Evolutionary conservation across 1,140 invertebrate genomes (phyloP), one percentile per base, ranked within the genome.

Genomic region (Polyergus mexicanus): DNA sequence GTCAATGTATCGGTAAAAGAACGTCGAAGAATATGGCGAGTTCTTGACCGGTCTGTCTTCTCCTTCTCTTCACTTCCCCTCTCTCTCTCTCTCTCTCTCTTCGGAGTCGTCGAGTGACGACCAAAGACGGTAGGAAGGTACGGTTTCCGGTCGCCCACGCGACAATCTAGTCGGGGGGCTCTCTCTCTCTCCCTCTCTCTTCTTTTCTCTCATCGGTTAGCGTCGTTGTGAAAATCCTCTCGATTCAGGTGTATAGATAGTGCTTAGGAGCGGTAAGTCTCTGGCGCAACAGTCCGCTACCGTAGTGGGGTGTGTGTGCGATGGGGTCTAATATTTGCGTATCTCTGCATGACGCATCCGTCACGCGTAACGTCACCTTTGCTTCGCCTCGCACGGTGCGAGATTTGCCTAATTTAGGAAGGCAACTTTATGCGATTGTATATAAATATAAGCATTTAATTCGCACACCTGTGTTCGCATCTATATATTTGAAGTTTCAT

Each of bases 81-180:
- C 66, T 32, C 75, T 78, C 35, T 51, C 16, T 51, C 76, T 77
- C 83, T 89, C 66, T 32, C 75, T 78, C 35, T 51, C 16, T 51
- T 41, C 38, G 74, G 81, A 87, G 88, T 89, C 93, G 86, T 86
- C 86, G 86, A 91, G 89, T 91, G 89, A 91, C 89, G 89, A 91
- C 89, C 92, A 94, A 94, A 94, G 93, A 94, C 93, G 93, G 93
- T 93, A 94, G 93, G 93, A 92, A 94, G 93, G 93, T 93, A 94
- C 91, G 93, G 93, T 94, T 94, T 94, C 93, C 93, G 93, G 93
- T 94, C 93, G 92, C 93, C 93, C 93, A 94, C 93, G 90, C 93
- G 90, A 91, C 90, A 90, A 90, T 91, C 93, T 93, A 93, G 92
- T 90, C 92, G 84, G 88, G 85, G 84, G 87, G 85, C 66, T 69